These are phyloP conservation scores for Mormyrus lacerda DNA, from an alignment of 2,113 vertebrate species.

Conservation along the genomic window DNA sequence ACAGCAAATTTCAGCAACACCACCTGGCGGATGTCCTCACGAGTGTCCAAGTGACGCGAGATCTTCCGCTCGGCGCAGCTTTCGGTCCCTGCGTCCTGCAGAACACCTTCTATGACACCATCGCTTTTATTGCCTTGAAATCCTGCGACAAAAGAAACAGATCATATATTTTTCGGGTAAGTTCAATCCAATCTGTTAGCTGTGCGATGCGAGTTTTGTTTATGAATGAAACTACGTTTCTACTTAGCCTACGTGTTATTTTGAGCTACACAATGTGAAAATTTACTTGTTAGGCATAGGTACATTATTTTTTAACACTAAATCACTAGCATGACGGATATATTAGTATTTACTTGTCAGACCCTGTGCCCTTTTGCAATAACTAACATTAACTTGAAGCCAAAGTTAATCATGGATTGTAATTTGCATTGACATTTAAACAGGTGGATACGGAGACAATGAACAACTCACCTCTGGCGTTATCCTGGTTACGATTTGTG, in stretches of 20 bases:
- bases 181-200: constrained; percentile 19
- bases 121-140: constrained; percentile 80
- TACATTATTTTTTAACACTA: neutral
- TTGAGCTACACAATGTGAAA: neutral
- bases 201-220: neutral
- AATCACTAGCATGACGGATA: neutral
- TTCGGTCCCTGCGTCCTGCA: constrained; percentile 77
- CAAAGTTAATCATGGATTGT: neutral
- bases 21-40: constrained; percentile 65
- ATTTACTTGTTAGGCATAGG: neutral
- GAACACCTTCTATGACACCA: constrained; percentile 73
- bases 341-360: neutral
- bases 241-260: neutral
- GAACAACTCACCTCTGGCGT: constrained; percentile 60
- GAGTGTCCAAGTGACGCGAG: constrained; percentile 73
- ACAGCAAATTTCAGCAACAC: constrained; percentile 70
- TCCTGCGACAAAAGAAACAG: constrained; percentile 65
- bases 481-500: constrained; percentile 71
- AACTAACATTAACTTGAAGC: neutral
- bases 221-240: neutral
- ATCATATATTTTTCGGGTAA: constrained; percentile 73
- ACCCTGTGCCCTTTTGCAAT: neutral
- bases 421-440: constrained; percentile 25
- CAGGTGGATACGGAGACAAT: constrained; percentile 73
- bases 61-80: constrained; percentile 67